phyloP scores from a whole-genome alignment of 2,113 vertebrate genomes.

The Microcebus lehilahytsara region DNA sequence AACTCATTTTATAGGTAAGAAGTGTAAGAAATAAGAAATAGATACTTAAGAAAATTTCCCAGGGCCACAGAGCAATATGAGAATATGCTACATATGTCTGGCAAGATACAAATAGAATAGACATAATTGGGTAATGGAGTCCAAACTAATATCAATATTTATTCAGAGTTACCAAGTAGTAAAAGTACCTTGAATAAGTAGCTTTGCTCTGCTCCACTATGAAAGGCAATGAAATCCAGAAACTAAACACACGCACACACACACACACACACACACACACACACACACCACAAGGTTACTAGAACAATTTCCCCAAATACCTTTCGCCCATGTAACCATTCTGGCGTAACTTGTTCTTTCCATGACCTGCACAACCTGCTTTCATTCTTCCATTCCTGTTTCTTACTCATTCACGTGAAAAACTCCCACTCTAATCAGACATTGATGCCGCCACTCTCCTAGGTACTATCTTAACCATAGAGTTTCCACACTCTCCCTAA shows the following conservation, averaged over 20 bases:
- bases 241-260: background rate
- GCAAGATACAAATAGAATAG: background rate
- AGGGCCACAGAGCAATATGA: background rate
- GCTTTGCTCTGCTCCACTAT: background rate
- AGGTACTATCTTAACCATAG: background rate
- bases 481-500: background rate
- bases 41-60: background rate
- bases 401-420: background rate
- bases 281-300: background rate
- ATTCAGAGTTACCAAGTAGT: background rate
- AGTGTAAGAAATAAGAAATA: background rate
- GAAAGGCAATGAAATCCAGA: background rate
- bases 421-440: background rate
- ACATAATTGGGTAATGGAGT: background rate
- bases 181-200: accelerated
- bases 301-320: background rate
- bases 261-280: too few species aligned
- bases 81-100: background rate
- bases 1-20: background rate
- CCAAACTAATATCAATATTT: background rate
- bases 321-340: background rate
- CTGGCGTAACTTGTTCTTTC: background rate
- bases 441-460: background rate
- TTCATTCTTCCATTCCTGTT: background rate
- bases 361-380: background rate